A percentile compares a stretch with the other conserved stretches of the same genome.
Evolutionary conservation across 2,888 invertebrate species (phyloP).

Genomic region (Odontocerum albicorne): DNA sequence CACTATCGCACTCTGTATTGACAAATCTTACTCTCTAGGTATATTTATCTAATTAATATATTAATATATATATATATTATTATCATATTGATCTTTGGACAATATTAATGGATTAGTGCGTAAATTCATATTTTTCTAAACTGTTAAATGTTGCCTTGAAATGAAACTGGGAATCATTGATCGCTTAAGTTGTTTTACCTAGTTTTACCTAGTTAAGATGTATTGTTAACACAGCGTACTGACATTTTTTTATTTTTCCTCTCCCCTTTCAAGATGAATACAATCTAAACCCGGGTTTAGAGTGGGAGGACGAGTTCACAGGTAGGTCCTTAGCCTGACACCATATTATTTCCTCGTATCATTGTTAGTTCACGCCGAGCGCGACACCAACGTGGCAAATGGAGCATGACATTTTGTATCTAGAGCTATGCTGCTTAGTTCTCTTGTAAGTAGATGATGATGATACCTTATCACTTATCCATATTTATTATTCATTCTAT

Average conservation of each 20-base stretch:
- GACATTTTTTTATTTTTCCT: slow-evolving; percentile 61
- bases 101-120: neutral
- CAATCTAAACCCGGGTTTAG: slow-evolving; percentile 99
- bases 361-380: slow-evolving; percentile 52
- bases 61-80: slow-evolving; percentile 1
- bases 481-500: no score
- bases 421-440: slow-evolving; percentile 41
- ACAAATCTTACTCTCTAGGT: neutral
- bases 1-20: no score
- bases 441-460: neutral
- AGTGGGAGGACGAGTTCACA: slow-evolving; percentile 99
- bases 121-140: no score
- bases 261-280: slow-evolving; percentile 92
- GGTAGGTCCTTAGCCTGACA: slow-evolving; percentile 79
- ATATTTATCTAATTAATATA: slow-evolving; percentile 5
- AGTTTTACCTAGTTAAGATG: slow-evolving; percentile 9
- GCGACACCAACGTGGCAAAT: slow-evolving; percentile 56
- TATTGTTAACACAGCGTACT: slow-evolving; percentile 44
- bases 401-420: slow-evolving; percentile 52
- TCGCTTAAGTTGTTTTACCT: neutral
- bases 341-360: slow-evolving; percentile 40
- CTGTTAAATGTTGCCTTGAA: slow-evolving; percentile 10
- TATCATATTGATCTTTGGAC: neutral
- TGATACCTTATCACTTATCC: no score
- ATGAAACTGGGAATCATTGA: slow-evolving; percentile 34